Evolutionary conservation across 2,888 invertebrate genomes (phyloP).

Genomic region (Lumbricus terrestris): DNA sequence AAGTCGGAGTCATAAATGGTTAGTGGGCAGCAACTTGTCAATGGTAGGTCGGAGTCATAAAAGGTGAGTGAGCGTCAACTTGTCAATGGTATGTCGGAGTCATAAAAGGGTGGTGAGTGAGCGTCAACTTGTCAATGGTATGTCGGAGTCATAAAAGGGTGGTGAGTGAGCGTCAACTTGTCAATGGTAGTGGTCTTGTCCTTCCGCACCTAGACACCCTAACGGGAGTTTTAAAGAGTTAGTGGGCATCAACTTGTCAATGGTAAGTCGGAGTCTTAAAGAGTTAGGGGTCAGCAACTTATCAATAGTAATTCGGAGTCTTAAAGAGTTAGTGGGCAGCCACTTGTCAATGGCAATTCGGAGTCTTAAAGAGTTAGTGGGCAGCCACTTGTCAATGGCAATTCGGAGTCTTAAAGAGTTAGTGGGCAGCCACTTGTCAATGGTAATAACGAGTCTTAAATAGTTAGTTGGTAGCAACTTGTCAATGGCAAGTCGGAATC

Average conservation of each 20-base stretch:
- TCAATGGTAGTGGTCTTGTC: slow-evolving; percentile 33
- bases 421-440: neutral
- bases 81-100: neutral
- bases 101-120: no score
- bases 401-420: neutral
- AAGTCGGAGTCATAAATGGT: no score
- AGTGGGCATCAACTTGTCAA: no score
- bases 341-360: slow-evolving; percentile 43
- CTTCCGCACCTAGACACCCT: slow-evolving; percentile 49
- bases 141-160: neutral
- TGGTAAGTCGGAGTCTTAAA: no score
- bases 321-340: no score
- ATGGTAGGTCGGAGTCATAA: slow-evolving; percentile 36
- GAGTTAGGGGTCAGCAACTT: no score
- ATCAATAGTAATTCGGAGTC: no score
- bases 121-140: neutral
- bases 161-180: neutral
- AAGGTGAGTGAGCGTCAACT: neutral
- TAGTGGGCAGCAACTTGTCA: no score
- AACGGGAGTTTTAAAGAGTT: no score
- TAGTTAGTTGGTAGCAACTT: neutral
- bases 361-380: neutral
- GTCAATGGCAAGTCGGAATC: neutral
- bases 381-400: neutral
- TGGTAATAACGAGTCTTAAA: neutral